Conservation (phyloP, 2,113 vertebrate species). For the Callipepla squamata region DNA sequence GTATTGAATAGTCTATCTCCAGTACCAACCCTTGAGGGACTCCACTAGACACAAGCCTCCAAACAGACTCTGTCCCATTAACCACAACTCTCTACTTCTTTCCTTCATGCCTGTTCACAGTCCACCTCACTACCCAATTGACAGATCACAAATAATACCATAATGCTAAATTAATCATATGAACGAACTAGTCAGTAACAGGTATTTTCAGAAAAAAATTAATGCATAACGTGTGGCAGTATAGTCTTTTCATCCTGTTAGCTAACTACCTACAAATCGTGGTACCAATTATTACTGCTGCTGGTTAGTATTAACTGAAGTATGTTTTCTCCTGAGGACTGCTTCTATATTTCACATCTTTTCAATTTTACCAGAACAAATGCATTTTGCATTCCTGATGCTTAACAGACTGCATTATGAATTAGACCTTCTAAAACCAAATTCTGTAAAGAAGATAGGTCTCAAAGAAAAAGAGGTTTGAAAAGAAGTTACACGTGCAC, state of each 20-base stretch:
- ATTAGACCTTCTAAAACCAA: not conserved
- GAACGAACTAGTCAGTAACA: not conserved
- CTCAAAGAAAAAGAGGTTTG: not conserved
- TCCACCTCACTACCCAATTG: too few relatives aligned
- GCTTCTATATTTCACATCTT: not conserved
- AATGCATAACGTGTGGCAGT: constrained; percentile 30
- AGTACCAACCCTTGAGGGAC: too few relatives aligned
- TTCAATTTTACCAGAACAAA: constrained; percentile 34
- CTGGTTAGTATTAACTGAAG: constrained; percentile 49
- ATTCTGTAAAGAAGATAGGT: not conserved
- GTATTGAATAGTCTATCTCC: too few relatives aligned
- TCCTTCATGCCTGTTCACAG: too few relatives aligned
- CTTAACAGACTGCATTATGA: not conserved
- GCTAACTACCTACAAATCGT: constrained; percentile 68
- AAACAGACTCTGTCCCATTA: too few relatives aligned
- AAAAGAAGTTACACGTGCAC: not conserved
- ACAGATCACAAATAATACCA: not conserved
- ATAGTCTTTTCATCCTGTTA: constrained; percentile 44
- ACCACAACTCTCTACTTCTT: too few relatives aligned
- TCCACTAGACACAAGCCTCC: too few relatives aligned
- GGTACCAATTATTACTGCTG: constrained; percentile 50
- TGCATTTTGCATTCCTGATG: not conserved
- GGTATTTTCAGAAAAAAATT: constrained; percentile 18
- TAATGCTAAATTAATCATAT: constrained; percentile 39
- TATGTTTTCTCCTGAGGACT: constrained; percentile 48